Percentiles rank a stretch among this genome's conserved stretches.
phyloP scores from a whole-genome alignment of 2,113 vertebrate species.

The Tenebrosternarchus preto region DNA sequence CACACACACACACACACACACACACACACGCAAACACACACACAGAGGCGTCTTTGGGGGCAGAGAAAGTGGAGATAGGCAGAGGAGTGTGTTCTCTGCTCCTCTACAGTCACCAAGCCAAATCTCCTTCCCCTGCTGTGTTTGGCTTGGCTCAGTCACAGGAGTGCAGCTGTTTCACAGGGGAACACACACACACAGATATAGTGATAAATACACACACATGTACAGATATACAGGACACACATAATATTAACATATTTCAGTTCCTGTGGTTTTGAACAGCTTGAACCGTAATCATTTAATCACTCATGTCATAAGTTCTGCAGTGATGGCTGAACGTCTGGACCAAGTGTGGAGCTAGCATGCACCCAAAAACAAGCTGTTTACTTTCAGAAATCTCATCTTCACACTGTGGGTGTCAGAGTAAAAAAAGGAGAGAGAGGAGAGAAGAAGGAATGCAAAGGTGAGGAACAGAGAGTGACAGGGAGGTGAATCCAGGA shows the following conservation, averaged over 20 bases:
- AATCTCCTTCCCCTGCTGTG: slow-evolving; percentile 70
- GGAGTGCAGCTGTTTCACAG: slow-evolving; percentile 75
- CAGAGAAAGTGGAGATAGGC: slow-evolving; percentile 53
- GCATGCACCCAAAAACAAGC: no score
- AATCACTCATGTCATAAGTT: no score
- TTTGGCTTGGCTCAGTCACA: slow-evolving; percentile 77
- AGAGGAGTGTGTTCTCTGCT: slow-evolving; percentile 82
- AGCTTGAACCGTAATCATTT: no score
- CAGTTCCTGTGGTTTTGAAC: neutral
- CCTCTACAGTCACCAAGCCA: slow-evolving; percentile 82
- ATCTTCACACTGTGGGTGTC: no score
- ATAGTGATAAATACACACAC: slow-evolving; percentile 56
- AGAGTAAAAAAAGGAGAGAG: no score
- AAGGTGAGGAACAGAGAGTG: no score
- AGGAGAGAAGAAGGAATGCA: no score
- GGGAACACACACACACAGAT: slow-evolving; percentile 38
- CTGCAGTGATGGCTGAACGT: no score
- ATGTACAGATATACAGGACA: slow-evolving; percentile 31
- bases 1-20: slow-evolving; percentile 57
- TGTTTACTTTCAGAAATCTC: no score
- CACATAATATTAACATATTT: neutral
- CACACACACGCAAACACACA: slow-evolving; percentile 54
- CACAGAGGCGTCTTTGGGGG: slow-evolving; percentile 18
- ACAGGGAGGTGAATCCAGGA: no score
- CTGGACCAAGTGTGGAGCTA: no score